Evolutionary conservation across 2,797 vertebrate species (phyloP).

Genomic region (Poeciliopsis infans): DNA sequence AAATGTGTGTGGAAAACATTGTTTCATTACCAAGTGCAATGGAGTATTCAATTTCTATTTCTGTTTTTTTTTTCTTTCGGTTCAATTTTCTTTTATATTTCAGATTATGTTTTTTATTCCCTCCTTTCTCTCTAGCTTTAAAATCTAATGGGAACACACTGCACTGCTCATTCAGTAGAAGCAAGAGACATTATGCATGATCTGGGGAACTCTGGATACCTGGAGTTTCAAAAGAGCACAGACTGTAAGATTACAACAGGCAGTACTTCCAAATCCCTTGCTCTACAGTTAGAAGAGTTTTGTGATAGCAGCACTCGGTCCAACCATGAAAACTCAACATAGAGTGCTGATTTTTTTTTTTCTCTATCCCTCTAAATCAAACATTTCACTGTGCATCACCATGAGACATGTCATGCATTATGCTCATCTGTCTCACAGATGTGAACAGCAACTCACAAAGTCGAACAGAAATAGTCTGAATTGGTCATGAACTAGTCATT

Average conservation of each 20-base stretch:
- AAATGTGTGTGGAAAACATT: neutral
- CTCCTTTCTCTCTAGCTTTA: neutral
- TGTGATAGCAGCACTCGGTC: neutral
- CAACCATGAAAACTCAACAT: constrained; percentile 42
- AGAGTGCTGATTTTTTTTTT: constrained; percentile 27
- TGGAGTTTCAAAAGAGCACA: neutral
- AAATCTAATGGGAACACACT: neutral
- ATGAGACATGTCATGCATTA: constrained; percentile 48
- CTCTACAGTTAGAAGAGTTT: neutral
- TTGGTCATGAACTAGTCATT: constrained; percentile 13
- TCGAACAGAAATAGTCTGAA: constrained; percentile 37
- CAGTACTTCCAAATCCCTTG: neutral
- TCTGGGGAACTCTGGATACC: neutral
- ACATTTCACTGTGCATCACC: constrained; percentile 45
- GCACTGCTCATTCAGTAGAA: neutral
- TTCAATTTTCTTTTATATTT: neutral
- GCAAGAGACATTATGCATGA: neutral
- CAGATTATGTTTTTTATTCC: neutral
- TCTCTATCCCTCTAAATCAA: constrained; percentile 51
- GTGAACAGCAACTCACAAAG: constrained; percentile 20
- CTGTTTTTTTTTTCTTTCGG: neutral
- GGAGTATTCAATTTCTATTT: neutral
- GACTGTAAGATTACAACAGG: neutral
- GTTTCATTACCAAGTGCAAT: neutral
- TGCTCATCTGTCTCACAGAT: constrained; percentile 64